Evolutionary conservation across 2,797 vertebrate genomes (phyloP).

Genomic region (Triplophysa bombifrons): DNA sequence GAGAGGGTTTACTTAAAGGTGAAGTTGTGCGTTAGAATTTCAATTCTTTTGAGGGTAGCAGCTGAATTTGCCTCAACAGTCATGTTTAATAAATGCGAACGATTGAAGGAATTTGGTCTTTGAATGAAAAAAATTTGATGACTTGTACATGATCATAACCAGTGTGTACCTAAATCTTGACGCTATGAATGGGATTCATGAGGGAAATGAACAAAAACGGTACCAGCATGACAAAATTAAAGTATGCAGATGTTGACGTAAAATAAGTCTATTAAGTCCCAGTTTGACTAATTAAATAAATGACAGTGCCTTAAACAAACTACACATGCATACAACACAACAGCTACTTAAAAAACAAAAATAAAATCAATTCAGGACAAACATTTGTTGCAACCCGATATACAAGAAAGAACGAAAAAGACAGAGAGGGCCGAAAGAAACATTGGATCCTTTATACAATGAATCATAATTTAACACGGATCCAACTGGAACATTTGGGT

Average conservation of each 20-base stretch:
- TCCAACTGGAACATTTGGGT: slow-evolving; percentile 14
- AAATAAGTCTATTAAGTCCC: slow-evolving; percentile 38
- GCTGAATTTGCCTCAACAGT: slow-evolving; percentile 72
- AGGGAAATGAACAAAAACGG: slow-evolving; percentile 25
- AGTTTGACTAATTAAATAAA: slow-evolving; percentile 14
- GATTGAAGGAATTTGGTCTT: slow-evolving; percentile 52
- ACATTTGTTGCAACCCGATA: slow-evolving; percentile 19
- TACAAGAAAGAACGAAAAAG: not conserved
- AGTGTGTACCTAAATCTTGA: slow-evolving; percentile 62
- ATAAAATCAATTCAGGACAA: not conserved
- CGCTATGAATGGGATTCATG: slow-evolving; percentile 24
- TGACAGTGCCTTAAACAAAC: slow-evolving; percentile 34
- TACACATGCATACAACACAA: slow-evolving; percentile 29
- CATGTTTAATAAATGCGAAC: slow-evolving; percentile 57
- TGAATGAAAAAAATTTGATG: not conserved
- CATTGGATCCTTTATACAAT: slow-evolving; percentile 22
- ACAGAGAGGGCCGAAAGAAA: not conserved
- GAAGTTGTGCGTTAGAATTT: slow-evolving; percentile 73
- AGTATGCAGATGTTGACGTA: slow-evolving; percentile 63
- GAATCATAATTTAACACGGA: slow-evolving; percentile 45
- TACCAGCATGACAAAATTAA: slow-evolving; percentile 57
- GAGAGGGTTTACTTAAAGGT: slow-evolving; percentile 56
- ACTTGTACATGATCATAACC: slow-evolving; percentile 57
- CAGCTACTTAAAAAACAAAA: slow-evolving; percentile 9
- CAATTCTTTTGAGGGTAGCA: slow-evolving; percentile 73